Base-by-base conservation (phyloP, 2,888 invertebrate species). In the Chaetoderma sp. region DNA sequence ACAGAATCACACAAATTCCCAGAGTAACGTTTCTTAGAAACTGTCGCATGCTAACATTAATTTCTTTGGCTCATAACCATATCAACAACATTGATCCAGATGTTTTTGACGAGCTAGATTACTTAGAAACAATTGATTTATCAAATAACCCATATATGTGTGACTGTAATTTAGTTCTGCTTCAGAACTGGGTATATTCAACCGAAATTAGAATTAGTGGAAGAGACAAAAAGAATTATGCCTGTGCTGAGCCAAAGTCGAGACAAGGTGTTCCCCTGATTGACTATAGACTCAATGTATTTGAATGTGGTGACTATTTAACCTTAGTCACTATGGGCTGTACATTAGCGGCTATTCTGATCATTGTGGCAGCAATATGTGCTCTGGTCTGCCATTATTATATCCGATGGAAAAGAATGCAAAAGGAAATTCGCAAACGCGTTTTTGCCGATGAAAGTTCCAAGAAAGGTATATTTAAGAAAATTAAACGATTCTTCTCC, bases 141-240 rank as follows among this genome's bases (percentile, higher is more conserved):
- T 75, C 80, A 5, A 57, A 67, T 36, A 83, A 83, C 63, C 79
- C 78, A 5, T 81, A 81, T 60, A 49, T 71, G 33, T 83, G 84
- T 63, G 72, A 73, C 21, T 84, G 84, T 70, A 74, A 76, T 23
- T 65, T 79, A 50, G 47, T 81, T 5, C 75, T 71, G 4, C 72
- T 84, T 50, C 69, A 75, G 27, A 67, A 75, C 54, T 83, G 83
- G 83, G 21, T 78, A 10, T 44, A 57, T 5, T 63, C 64, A 39
- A 72, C 74, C 10, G 63, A 58, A 10, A 63, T 78, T 13, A 62
- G 42, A n/a, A 59, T 75, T 6, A 66, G 60, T 23, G 66, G 73
- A 21, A 47, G 68, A n/a, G 63, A 68, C 16, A 75, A 74, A 33
- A 64, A 62, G 8, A 74, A 72, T n/a, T 80, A 83, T 60, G 54